phyloP scores from a whole-genome alignment of 2,888 invertebrate species.

The Caenorhabditis uteleia region DNA sequence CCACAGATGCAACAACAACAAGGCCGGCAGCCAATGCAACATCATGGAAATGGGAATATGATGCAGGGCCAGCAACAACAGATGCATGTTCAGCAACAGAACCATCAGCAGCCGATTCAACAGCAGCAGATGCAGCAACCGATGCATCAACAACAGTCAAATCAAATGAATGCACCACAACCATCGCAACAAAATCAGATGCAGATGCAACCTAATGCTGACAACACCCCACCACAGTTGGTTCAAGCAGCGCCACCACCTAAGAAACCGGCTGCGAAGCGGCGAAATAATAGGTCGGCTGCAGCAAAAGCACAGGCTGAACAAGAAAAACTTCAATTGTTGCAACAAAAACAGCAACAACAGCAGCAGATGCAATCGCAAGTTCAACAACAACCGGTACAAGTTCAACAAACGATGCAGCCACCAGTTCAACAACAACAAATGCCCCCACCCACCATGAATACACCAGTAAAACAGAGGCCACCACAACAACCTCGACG shows the following conservation, averaged over 20 bases:
- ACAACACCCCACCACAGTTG: not conserved
- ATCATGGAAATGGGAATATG: not conserved
- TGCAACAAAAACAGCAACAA: not conserved
- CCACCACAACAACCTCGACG: slow-evolving; percentile 2
- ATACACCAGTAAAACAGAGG: no score
- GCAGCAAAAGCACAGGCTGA: not conserved
- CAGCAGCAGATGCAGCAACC: not conserved
- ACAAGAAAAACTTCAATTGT: not conserved
- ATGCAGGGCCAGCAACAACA: slow-evolving; percentile 1
- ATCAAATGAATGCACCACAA: not conserved
- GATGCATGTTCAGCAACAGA: not conserved
- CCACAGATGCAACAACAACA: slow-evolving; percentile 3
- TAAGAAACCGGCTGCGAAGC: not conserved
- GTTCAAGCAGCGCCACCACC: slow-evolving; percentile 1
- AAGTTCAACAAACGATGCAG: no score
- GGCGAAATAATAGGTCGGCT: no score
- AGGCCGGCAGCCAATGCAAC: not conserved
- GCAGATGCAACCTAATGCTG: not conserved
- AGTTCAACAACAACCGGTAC: not conserved
- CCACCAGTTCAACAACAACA: not conserved
- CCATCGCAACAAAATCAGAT: not conserved
- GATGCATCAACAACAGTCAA: not conserved
- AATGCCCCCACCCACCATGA: no score
- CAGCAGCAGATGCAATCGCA: not conserved
- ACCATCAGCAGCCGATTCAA: not conserved